Evolutionary conservation across 2,888 invertebrate genomes (phyloP), one percentile per base, ranked within the genome.

Genomic region (Chloroclystis v-ata): DNA sequence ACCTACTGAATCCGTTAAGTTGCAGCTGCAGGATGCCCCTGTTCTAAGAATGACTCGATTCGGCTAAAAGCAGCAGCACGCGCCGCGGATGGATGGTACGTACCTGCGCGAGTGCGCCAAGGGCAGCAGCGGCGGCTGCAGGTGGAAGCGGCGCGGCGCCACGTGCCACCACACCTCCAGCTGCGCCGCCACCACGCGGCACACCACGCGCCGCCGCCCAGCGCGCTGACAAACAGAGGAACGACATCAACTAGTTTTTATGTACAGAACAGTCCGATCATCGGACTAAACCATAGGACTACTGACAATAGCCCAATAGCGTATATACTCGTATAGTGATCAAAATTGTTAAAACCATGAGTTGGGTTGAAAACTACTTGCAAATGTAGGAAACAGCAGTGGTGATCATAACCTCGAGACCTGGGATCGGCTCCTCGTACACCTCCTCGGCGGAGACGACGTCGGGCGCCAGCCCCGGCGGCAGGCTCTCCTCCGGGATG

Each of bases 81-180:
- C 5, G n/a, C 10, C 28, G 28, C 28, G 5, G 2, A n/a, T n/a
- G n/a, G n/a, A n/a, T n/a, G n/a, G n/a, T n/a, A n/a, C n/a, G n/a
- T 20, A 33, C 33, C 33, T 16, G 1, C 33, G 16, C 0, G 82
- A 81, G 48, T 77, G 68, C 0, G 48, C 47, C 4, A 84, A 55
- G 0, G 49, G 46, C 5, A 82, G 25, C 1, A 61, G 41, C 0
- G 69, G 69, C 0, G 83, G 82, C 13, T 77, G 69, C 0, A 85
- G 52, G 10, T 69, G 64, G 42, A 83, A 78, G 1, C 72, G 64
- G 26, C 75, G 56, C 0, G 84, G 83, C 2, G 63, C 76, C 44
- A 82, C 79, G 14, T 72, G 69, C 83, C 84, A 84, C 79, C 83
- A 79, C 44, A 83, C 83, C 49, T 83, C 84, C 63, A 82, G 33